phyloP scores from a whole-genome alignment of 2,113 vertebrate species.

The Megatriorchis doriae region DNA sequence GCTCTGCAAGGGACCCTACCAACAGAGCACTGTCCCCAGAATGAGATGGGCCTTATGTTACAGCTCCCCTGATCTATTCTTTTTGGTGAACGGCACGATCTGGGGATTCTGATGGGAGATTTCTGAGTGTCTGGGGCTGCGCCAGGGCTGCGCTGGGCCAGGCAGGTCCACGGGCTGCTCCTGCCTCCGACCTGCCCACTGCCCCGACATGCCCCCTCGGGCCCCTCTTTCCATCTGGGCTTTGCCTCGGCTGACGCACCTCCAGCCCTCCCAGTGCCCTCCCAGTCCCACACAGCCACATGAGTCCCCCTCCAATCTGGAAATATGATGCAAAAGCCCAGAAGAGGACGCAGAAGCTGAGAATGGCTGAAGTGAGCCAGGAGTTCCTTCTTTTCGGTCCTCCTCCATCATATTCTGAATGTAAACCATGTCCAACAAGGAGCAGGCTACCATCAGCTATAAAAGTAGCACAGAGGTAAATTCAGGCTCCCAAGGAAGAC shows the following conservation, averaged over 20 bases:
- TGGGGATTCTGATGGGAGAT: neutral
- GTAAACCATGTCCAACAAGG: conserved; percentile 19
- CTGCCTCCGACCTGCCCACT: neutral
- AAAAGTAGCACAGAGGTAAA: neutral
- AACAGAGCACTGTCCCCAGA: neutral
- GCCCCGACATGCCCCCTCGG: neutral
- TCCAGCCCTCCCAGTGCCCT: neutral
- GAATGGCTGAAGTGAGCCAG: neutral
- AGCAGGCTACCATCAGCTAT: neutral
- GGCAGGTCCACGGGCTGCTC: neutral
- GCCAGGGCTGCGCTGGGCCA: neutral
- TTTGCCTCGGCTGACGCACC: neutral
- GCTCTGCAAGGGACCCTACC: neutral
- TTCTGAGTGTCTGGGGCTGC: neutral
- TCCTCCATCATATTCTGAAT: neutral
- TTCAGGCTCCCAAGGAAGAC: neutral
- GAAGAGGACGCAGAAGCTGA: neutral
- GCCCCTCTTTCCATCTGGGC: neutral
- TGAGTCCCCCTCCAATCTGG: neutral
- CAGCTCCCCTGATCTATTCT: neutral
- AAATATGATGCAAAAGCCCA: neutral
- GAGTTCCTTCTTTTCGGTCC: neutral
- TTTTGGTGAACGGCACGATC: neutral
- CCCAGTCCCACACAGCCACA: neutral
- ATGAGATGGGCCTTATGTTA: rapidly evolving